Evolutionary conservation across 2,113 vertebrate species (phyloP).

Genomic region (Odobenus rosmarus): DNA sequence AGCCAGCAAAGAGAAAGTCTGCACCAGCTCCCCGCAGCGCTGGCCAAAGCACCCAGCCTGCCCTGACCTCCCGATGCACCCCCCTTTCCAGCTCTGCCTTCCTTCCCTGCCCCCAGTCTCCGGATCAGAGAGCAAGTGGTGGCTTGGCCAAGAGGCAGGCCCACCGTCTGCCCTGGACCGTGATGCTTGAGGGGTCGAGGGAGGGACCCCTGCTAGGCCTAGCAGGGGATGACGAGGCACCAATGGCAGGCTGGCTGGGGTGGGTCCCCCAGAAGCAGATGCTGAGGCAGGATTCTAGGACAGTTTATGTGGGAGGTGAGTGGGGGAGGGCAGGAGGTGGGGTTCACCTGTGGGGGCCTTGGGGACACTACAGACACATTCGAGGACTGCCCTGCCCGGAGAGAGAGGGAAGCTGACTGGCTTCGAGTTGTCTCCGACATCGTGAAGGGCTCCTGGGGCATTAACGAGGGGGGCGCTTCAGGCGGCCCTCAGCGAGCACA

Average conservation of each 20-base stretch:
- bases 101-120: too few species aligned
- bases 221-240: fast-evolving
- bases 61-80: fast-evolving
- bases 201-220: background rate
- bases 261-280: fast-evolving
- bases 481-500: too few species aligned
- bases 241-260: background rate
- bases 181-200: fast-evolving
- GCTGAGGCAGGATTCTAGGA: background rate
- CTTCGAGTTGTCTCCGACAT: background rate
- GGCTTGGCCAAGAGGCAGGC: background rate
- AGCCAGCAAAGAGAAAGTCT: background rate
- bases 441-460: background rate
- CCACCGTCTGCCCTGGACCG: background rate
- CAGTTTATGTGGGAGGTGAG: fast-evolving
- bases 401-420: background rate
- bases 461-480: background rate
- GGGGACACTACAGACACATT: fast-evolving
- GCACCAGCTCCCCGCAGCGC: background rate
- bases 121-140: background rate
- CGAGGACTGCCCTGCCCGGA: fast-evolving
- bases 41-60: background rate
- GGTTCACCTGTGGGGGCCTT: fast-evolving
- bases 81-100: too few species aligned
- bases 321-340: too few species aligned